These are phyloP conservation scores for Cephus pulcher DNA, from an alignment of 2,888 invertebrate genomes.

Conservation along the genomic window DNA sequence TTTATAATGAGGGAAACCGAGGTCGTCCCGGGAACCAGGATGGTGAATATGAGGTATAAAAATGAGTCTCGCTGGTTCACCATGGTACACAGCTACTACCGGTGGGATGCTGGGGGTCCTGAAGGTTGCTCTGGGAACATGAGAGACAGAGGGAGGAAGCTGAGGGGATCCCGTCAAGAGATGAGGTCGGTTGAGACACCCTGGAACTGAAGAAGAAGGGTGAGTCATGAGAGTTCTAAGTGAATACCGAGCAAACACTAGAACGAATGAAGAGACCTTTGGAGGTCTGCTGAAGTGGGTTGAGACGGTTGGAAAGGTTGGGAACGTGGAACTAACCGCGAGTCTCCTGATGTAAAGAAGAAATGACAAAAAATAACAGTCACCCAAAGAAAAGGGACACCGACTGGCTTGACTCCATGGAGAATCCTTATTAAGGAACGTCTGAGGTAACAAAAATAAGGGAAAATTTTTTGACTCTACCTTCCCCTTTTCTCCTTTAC, in stretches of 20 bases:
- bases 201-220: no score
- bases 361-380: neutral
- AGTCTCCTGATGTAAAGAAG: neutral
- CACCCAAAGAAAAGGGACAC: no score
- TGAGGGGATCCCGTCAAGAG: no score
- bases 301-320: neutral
- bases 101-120: neutral
- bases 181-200: no score
- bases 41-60: no score
- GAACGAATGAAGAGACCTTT: conserved; percentile 34
- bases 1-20: neutral
- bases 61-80: no score
- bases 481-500: no score
- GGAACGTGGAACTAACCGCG: neutral
- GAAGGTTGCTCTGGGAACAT: neutral
- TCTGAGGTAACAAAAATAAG: neutral
- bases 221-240: conserved; percentile 37
- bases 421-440: conserved; percentile 4
- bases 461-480: no score
- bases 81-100: no score
- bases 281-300: conserved; percentile 13
- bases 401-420: neutral
- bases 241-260: conserved; percentile 43
- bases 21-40: neutral
- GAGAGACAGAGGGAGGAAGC: conserved; percentile 18